Conservation (phyloP, 2,888 invertebrate genomes). For the Spilarctia lutea region DNA sequence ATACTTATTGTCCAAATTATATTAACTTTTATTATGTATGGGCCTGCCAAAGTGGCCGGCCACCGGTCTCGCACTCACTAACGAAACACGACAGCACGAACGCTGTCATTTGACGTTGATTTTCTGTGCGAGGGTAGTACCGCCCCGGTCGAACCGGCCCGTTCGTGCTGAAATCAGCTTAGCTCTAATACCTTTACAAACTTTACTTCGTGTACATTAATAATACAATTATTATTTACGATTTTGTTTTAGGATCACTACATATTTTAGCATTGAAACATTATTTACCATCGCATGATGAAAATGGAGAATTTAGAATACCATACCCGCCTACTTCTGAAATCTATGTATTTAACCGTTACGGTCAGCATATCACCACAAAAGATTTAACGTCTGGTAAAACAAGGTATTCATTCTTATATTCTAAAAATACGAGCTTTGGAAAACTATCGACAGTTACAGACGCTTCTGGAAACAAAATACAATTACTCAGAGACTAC, state of each 20-base stretch:
- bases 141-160: no score
- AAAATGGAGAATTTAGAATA: conserved; percentile 96
- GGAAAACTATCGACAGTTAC: conserved; percentile 97
- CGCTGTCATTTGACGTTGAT: no score
- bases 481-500: conserved; percentile 96
- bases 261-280: conserved; percentile 95
- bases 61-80: no score
- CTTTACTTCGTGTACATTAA: neutral
- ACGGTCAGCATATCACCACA: conserved; percentile 98
- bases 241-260: conserved; percentile 87
- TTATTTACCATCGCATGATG: conserved; percentile 94
- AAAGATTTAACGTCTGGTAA: conserved; percentile 98
- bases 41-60: no score
- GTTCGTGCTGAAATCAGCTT: no score
- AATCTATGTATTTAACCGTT: conserved; percentile 96
- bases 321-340: conserved; percentile 97
- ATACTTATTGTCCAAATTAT: no score
- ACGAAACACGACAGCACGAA: no score
- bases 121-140: no score
- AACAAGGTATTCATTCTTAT: conserved; percentile 97
- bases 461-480: conserved; percentile 97
- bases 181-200: no score
- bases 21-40: no score
- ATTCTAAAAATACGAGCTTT: conserved; percentile 98
- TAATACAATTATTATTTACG: neutral